These are phyloP conservation scores for Pandemis corylana DNA, from an alignment of 2,888 invertebrate genomes.

Conservation along the genomic window DNA sequence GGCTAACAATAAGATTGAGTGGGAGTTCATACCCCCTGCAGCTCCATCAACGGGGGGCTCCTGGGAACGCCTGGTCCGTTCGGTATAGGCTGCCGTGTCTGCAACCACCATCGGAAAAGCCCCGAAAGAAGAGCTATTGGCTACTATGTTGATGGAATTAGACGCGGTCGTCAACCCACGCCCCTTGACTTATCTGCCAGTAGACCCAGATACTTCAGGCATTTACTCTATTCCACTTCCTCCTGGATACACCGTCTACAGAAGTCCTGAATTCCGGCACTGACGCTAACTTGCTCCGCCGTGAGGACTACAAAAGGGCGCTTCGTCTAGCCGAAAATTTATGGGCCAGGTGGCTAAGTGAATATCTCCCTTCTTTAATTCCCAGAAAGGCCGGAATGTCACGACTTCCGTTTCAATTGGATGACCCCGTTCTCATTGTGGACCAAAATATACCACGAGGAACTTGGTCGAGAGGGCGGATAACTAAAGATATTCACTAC, in stretches of 20 bases:
- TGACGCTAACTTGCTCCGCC: too few relatives aligned
- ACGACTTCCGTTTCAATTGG: too few relatives aligned
- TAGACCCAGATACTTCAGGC: not conserved
- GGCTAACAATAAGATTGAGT: not conserved
- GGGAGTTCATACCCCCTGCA: conserved; percentile 3
- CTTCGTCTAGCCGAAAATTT: too few relatives aligned
- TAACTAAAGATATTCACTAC: too few relatives aligned
- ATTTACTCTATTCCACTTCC: not conserved
- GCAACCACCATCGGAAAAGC: not conserved
- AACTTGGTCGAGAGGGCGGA: too few relatives aligned
- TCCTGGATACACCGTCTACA: not conserved
- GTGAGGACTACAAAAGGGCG: too few relatives aligned
- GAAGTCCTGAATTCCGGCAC: too few relatives aligned
- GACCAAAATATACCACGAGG: too few relatives aligned
- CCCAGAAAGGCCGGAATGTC: too few relatives aligned
- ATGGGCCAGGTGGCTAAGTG: too few relatives aligned
- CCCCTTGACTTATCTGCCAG: not conserved
- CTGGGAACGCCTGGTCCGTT: not conserved
- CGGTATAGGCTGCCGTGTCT: not conserved
- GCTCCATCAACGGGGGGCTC: not conserved
- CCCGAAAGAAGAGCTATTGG: not conserved
- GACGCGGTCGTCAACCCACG: not conserved
- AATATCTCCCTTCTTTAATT: too few relatives aligned
- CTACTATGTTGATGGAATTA: not conserved
- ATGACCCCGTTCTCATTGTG: too few relatives aligned